Percentiles rank a stretch among this genome's conserved stretches.
phyloP scores from a whole-genome alignment of 1,140 invertebrate genomes.

The Calosoma granatense region DNA sequence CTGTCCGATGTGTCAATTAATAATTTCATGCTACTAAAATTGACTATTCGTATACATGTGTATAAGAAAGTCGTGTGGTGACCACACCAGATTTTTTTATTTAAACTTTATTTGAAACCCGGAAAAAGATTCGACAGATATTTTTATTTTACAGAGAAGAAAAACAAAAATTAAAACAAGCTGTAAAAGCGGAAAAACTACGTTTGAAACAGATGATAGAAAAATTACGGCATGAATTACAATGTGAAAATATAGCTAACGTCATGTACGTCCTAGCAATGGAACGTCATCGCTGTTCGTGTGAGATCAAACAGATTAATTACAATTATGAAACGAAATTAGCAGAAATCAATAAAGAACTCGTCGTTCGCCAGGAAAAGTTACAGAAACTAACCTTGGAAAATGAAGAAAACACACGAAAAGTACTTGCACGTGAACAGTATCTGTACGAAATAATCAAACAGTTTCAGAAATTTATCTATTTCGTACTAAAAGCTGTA shows the following conservation, averaged over 20 bases:
- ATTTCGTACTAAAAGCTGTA: slow-evolving; percentile 32
- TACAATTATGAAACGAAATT: slow-evolving; percentile 25
- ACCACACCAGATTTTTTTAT: too few species aligned
- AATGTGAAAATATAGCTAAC: slow-evolving; percentile 34
- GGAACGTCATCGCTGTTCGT: slow-evolving; percentile 32
- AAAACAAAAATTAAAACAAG: slow-evolving; percentile 18
- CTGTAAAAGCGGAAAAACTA: slow-evolving; percentile 16
- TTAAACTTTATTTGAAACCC: too few species aligned
- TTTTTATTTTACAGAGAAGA: slow-evolving; percentile 10
- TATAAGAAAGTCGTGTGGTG: too few species aligned
- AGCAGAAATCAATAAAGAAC: slow-evolving; percentile 15
- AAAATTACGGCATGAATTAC: slow-evolving; percentile 28
- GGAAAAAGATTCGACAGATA: too few species aligned
- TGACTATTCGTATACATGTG: too few species aligned
- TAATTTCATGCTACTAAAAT: too few species aligned
- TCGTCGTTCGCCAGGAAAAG: slow-evolving; percentile 13
- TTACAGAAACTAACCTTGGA: slow-evolving; percentile 23
- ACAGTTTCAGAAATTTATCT: slow-evolving; percentile 39
- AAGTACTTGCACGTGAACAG: slow-evolving; percentile 23
- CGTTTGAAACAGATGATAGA: slow-evolving; percentile 24
- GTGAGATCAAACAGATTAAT: slow-evolving; percentile 27
- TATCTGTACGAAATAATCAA: slow-evolving; percentile 30
- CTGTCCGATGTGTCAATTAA: too few species aligned
- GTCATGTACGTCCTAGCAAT: slow-evolving; percentile 33
- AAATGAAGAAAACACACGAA: slow-evolving; percentile 20